Base-by-base conservation (phyloP, 2,113 vertebrate species). In the Lophura nycthemera region DNA sequence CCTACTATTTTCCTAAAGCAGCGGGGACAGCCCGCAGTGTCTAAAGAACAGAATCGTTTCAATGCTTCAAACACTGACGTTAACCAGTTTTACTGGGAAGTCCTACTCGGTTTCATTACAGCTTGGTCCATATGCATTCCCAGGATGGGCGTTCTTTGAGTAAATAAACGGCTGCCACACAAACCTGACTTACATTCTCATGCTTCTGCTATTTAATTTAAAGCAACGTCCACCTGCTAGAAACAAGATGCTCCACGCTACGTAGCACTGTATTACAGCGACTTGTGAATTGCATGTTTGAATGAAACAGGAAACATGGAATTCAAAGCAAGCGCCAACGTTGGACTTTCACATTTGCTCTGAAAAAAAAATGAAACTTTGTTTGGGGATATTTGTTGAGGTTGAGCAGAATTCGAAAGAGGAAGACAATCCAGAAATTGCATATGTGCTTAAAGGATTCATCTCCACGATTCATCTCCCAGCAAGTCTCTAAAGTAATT, bases 41-140 rank as follows among this genome's bases (percentile, higher is more conserved):
- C 25, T 10, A 7, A 60, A 73, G 75, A 77, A 60, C 1, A 61
- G 65, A 65, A 54, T 4, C 13, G 34, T 27, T 85, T 59, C 54
- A 17, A 57, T 43, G 72, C 82, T 83, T 30, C 12, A 30, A 24
- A 47, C 60, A 20, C 34, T 30, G 32, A 3, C 4, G 34, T 52
- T 24, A 87, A 83, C 93, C 92, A 85, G 69, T 76, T 67, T 21
- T 32, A 29, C 57, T 38, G 70, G 5, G 15, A 70, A 29, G 91
- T n/a, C 77, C 67, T 19, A 0, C 73, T 82, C 13, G 16, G 8
- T 17, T 8, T 3, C 57, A 54, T 16, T 52, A 24, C 40, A 80
- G 63, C 75, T 65, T 25, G 25, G 82, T 6, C 42, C 54, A 42
- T 10, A 4, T 11, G 63, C 61, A 2, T 32, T 19, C 81, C 87